These are phyloP conservation scores for Zingel zingel DNA, from an alignment of 2,113 vertebrate species.

Conservation along the genomic window DNA sequence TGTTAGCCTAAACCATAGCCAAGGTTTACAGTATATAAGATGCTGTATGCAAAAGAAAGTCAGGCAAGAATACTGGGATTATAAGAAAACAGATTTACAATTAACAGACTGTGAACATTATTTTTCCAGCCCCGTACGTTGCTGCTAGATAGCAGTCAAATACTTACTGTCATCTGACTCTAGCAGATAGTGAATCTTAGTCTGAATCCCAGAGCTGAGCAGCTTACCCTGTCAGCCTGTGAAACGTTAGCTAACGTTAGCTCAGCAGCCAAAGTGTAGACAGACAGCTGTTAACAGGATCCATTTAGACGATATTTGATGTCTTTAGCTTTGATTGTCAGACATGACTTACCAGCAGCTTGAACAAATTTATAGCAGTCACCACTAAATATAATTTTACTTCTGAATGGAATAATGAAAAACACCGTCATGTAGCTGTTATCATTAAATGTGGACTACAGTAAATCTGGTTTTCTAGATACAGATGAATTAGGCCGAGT, in stretches of 20 bases:
- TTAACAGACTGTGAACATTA: not conserved
- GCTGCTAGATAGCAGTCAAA: not conserved
- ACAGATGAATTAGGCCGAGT: no score
- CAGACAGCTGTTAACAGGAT: not conserved
- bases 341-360: not conserved
- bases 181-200: not conserved
- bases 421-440: not conserved
- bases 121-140: not conserved
- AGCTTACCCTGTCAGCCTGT: not conserved
- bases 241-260: not conserved
- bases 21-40: not conserved
- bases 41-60: no score
- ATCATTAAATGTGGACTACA: not conserved
- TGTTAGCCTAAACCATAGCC: not conserved
- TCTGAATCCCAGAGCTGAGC: not conserved
- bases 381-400: not conserved
- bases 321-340: not conserved
- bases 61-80: not conserved
- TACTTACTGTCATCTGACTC: not conserved
- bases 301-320: not conserved
- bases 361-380: not conserved
- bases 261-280: not conserved
- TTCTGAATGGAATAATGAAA: not conserved
- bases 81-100: not conserved
- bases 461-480: not conserved